Base-by-base conservation (phyloP, 2,888 invertebrate genomes). In the Synanthedon andrenaeformis region DNA sequence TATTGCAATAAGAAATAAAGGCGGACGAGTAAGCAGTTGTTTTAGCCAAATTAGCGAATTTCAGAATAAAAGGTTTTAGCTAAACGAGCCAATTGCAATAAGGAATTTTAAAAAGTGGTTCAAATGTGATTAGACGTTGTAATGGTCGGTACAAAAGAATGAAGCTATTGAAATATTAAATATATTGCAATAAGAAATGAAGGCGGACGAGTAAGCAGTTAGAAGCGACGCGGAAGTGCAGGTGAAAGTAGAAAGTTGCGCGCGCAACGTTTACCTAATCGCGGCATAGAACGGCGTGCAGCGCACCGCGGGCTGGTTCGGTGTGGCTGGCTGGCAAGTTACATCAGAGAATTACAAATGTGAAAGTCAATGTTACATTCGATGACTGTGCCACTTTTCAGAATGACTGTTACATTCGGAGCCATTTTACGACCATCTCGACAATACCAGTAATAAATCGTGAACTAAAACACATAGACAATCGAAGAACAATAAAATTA, bases 311-410 rank as follows among this genome's bases (percentile, higher is more conserved):
- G 28, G 35, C 35, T 35, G 28, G 28, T 28, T 28, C 64, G 57
- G 61, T 57, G 60, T 62, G 62, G 59, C 58, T 55, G 57, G 59
- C 56, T 52, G 57, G 57, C 62, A 61, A 61, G 66, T 76, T 74
- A 74, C 78, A 72, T 74, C 80, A 80, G 74, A 45, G 28, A 51
- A 54, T 69, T 69, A 64, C 53, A 55, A 72, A 77, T 79, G 84
- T 80, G 85, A 86, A 85, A 86, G 86, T 85, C 86, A 86, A 86
- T 86, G 85, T 83, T 85, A 85, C 74, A 79, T 76, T 74, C 70
- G 71, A 76, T 75, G 71, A 75, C 66, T 59, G 57, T 58, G 59
- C 57, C 56, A 65, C 61, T 63, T 62, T 62, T 62, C 55, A 56
- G 60, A 58, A 64, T 59, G 62, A 66, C 59, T 12, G 14, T 45